These are phyloP conservation scores for Pseudonaja textilis DNA, from an alignment of 2,113 vertebrate genomes.

Conservation along the genomic window DNA sequence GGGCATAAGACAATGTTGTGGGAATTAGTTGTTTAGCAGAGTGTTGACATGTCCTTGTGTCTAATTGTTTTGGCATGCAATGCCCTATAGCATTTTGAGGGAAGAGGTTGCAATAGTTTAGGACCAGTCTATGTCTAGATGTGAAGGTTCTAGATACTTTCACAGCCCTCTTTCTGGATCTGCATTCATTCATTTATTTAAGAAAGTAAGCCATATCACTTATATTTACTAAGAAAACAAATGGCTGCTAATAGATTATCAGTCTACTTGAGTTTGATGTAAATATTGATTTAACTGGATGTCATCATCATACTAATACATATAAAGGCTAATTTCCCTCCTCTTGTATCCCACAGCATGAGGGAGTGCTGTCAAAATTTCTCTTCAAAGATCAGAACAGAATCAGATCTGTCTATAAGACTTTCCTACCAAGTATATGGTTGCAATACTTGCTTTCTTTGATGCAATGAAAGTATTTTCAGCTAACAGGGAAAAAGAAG, in stretches of 20 bases:
- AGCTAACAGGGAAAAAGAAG: neutral
- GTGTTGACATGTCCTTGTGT: neutral
- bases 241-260: neutral
- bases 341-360: neutral
- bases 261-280: neutral
- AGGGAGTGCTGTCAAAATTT: neutral
- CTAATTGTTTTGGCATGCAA: neutral
- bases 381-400: neutral
- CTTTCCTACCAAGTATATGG: neutral
- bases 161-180: neutral
- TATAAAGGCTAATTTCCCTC: neutral
- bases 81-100: neutral
- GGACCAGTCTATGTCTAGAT: too few species aligned
- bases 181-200: neutral
- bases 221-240: neutral
- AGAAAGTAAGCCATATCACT: neutral
- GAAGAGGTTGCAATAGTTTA: neutral
- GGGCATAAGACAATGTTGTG: neutral
- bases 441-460: neutral
- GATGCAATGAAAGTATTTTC: neutral
- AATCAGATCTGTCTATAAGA: neutral
- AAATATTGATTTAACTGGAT: neutral
- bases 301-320: neutral
- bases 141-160: neutral
- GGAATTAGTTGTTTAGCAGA: neutral